phyloP scores from a whole-genome alignment of 1,140 invertebrate species.

The Bombus ignitus region DNA sequence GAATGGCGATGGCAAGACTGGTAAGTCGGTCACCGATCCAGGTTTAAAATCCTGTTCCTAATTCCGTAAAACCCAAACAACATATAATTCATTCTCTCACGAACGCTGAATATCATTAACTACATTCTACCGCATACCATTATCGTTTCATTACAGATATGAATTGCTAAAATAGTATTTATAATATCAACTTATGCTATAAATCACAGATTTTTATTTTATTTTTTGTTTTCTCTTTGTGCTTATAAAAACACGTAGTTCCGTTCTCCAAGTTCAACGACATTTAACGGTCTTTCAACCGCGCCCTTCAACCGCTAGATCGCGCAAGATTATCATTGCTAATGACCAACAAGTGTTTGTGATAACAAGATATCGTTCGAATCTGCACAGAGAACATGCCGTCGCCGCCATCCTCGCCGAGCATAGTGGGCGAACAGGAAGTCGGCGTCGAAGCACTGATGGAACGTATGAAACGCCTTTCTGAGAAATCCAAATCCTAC shows the following conservation, averaged over 20 bases:
- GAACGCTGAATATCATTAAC: neutral
- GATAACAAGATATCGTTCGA: neutral
- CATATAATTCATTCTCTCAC: neutral
- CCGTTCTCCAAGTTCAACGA: neutral
- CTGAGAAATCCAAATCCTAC: constrained; percentile 86
- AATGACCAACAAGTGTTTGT: too few species aligned
- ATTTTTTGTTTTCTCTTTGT: neutral
- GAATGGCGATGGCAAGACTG: constrained; percentile 79
- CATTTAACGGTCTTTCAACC: neutral
- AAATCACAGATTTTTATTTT: neutral
- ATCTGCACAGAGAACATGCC: constrained; percentile 75
- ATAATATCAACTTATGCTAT: neutral
- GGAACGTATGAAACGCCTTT: constrained; percentile 91
- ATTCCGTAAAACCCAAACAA: neutral
- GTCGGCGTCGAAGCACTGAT: constrained; percentile 90
- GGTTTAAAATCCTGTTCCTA: neutral
- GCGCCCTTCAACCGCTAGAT: neutral
- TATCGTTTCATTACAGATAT: neutral
- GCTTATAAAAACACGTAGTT: neutral
- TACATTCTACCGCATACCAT: neutral
- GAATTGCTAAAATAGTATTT: neutral
- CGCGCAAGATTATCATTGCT: too few species aligned
- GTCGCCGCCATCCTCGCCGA: constrained; percentile 81
- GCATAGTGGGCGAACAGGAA: constrained; percentile 83
- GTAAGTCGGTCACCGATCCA: constrained; percentile 57